Evolutionary conservation across 2,113 vertebrate genomes (phyloP), one percentile per base, ranked within the genome.

Genomic region (Micronycteris hirsuta): DNA sequence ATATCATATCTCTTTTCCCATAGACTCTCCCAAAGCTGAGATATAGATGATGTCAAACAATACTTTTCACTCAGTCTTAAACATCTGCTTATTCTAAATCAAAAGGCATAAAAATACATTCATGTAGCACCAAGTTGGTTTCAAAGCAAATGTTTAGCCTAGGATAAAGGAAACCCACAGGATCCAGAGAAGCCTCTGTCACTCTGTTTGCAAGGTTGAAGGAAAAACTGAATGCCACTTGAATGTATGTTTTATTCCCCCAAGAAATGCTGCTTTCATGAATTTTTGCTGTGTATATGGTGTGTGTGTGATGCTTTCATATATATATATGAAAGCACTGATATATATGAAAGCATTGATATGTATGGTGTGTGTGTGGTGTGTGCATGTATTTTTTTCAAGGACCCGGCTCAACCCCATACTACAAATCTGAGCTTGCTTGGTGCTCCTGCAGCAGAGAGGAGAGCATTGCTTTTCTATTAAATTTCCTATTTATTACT

Each of bases 401-500:
- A 93, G 78, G 43, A 96, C 82, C 68, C 26, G 1, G 88, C 47
- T 84, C 49, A 94, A 90, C 38, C 28, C 52, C 56, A 41, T 86
- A 65, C 17, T 82, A 82, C 26, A 82, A 96, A 45, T 86, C 41
- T 93, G 43, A 26, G 3, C 14, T 74, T 54, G 3, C 14, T 74
- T 54, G 91, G 17, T 89, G 61, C 15, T 96, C 78, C 33, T 88
- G 1, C 86, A 56, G 49, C 13, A 47, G 10, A 58, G 54, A 38
- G 20, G 49, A n/a, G 36, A 14, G 45, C 52, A 58, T 49, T 65
- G 90, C 11, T 41, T 86, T 96, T 89, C 73, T 93, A 76, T 91
- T 78, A 84, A 97, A 98, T 95, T 97, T 98, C 98, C 82, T 91
- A 68, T 41, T 47, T 91, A 45, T 85, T 78, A 38, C 26, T 71